These are phyloP conservation scores for Leptopterna dolabrata DNA, from an alignment of 2,888 invertebrate genomes.

Conservation along the genomic window DNA sequence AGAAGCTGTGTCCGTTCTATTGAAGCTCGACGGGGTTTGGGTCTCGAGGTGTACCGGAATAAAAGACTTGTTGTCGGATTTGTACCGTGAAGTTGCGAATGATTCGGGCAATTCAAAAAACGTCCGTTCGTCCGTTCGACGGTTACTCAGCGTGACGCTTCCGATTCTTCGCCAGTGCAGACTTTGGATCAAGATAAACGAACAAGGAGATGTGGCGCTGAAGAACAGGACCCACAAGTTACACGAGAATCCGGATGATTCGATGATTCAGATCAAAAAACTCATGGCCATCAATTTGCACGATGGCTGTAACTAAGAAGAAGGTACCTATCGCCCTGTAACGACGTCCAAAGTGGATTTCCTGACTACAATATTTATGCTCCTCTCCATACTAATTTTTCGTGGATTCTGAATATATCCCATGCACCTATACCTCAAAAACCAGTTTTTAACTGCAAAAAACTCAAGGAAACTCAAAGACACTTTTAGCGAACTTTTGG, in stretches of 20 bases:
- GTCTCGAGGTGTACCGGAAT: neutral
- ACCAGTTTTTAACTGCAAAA: no score
- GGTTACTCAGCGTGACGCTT: neutral
- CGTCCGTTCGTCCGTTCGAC: neutral
- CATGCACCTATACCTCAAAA: no score
- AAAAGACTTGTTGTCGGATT: neutral
- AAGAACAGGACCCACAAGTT: neutral
- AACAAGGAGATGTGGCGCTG: neutral
- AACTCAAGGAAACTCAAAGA: no score
- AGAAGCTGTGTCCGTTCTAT: neutral
- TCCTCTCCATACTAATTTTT: no score
- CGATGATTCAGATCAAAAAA: conserved; percentile 1
- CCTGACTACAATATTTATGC: no score
- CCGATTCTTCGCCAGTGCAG: neutral
- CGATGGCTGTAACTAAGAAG: neutral
- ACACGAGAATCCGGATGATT: neutral
- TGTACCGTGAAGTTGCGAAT: neutral
- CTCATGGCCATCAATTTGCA: neutral
- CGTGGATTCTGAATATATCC: no score
- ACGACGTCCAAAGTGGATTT: no score
- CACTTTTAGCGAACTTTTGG: no score
- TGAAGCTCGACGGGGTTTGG: neutral
- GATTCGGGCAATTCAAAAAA: neutral
- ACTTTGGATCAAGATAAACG: neutral
- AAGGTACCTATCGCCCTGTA: no score